Evolutionary conservation across 2,888 invertebrate genomes (phyloP).

Genomic region (Cartodere bifasciata): DNA sequence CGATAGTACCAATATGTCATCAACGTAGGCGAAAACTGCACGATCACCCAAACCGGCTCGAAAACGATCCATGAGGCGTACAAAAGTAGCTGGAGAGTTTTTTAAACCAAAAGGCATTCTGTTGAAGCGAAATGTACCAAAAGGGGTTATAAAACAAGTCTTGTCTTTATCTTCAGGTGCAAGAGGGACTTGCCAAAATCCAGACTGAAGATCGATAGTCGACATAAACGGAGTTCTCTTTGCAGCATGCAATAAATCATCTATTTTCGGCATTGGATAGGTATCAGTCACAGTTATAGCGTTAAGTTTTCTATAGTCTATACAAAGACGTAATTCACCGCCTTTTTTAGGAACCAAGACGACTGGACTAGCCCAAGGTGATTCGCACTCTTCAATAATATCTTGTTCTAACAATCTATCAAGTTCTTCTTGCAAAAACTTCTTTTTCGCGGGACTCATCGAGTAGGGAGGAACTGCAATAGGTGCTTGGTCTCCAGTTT

Average conservation of each 20-base stretch:
- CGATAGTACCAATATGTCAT: slow-evolving; percentile 13
- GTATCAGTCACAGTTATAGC: slow-evolving; percentile 15
- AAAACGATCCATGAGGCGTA: slow-evolving; percentile 13
- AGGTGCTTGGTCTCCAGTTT: slow-evolving; percentile 22
- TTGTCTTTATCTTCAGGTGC: slow-evolving; percentile 27
- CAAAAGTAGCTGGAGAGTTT: slow-evolving; percentile 12
- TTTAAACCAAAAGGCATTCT: slow-evolving; percentile 13
- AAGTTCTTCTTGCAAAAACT: slow-evolving; percentile 19
- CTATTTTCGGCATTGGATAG: slow-evolving; percentile 30
- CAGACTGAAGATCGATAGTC: slow-evolving; percentile 26
- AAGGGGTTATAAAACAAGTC: slow-evolving; percentile 14
- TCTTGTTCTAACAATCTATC: slow-evolving; percentile 22
- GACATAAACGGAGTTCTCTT: slow-evolving; percentile 18
- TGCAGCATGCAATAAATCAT: slow-evolving; percentile 27
- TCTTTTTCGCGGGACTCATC: slow-evolving; percentile 19
- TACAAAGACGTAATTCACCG: slow-evolving; percentile 22
- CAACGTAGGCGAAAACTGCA: slow-evolving; percentile 8
- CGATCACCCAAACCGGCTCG: slow-evolving; percentile 8
- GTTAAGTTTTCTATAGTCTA: slow-evolving; percentile 25
- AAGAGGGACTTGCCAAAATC: slow-evolving; percentile 27
- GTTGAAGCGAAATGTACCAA: slow-evolving; percentile 12
- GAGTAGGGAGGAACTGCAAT: slow-evolving; percentile 26
- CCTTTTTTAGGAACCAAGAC: slow-evolving; percentile 27
- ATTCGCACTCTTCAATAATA: slow-evolving; percentile 29
- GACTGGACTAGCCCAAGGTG: slow-evolving; percentile 27